These are phyloP conservation scores for Beroe forskalii DNA, from an alignment of 37 sponge, comb jelly and placozoan genomes.

Conservation along the genomic window DNA sequence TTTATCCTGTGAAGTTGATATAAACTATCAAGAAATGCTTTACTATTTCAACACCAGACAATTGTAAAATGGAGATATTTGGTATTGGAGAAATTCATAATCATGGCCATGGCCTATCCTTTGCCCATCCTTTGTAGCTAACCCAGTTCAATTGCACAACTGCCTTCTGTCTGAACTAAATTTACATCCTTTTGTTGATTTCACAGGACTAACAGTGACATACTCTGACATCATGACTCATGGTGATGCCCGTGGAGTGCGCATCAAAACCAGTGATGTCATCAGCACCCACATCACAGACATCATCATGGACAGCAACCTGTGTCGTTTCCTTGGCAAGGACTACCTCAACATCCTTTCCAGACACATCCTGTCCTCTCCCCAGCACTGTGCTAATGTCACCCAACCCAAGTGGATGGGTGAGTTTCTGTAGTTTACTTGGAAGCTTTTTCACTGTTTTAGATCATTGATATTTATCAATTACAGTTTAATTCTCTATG, in stretches of 20 bases:
- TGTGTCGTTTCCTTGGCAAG: slow-evolving; percentile 18
- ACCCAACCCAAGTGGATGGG: background rate
- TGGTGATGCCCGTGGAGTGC: slow-evolving; percentile 50
- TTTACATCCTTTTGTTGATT: background rate
- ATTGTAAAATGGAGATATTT: too few relatives aligned
- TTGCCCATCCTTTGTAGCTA: too few relatives aligned
- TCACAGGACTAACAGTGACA: slow-evolving; percentile 23
- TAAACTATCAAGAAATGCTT: too few relatives aligned
- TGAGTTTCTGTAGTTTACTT: too few relatives aligned
- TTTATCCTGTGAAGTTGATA: too few relatives aligned
- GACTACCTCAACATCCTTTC: slow-evolving; percentile 32
- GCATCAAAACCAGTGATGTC: background rate
- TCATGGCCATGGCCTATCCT: too few relatives aligned
- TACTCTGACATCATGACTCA: background rate
- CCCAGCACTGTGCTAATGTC: slow-evolving; percentile 36
- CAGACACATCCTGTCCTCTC: slow-evolving; percentile 11
- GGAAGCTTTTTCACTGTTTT: too few relatives aligned
- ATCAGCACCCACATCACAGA: slow-evolving; percentile 8
- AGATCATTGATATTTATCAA: background rate
- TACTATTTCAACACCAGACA: too few relatives aligned
- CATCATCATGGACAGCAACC: background rate
- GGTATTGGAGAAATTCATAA: too few relatives aligned
- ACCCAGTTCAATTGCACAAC: too few relatives aligned
- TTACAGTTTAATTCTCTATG: background rate
- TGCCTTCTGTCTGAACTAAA: background rate